A percentile compares a stretch with the other conserved stretches of the same genome.
phyloP scores from a whole-genome alignment of 2,888 invertebrate species.

The Quadroppia sp. region DNA sequence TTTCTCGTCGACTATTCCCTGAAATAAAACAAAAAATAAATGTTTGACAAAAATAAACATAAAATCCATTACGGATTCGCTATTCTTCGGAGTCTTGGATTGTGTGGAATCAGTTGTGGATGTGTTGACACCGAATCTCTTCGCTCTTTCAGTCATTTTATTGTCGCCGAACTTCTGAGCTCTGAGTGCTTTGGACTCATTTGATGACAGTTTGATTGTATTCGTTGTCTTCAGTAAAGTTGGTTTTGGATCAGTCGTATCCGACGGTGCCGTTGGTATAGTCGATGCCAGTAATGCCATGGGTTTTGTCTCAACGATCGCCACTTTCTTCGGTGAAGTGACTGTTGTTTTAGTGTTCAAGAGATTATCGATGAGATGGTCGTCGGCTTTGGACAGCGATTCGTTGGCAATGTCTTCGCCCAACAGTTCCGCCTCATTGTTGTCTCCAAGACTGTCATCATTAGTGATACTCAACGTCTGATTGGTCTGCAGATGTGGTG shows the following conservation, averaged over 20 bases:
- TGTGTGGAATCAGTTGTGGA: background rate
- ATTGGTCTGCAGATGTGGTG: background rate
- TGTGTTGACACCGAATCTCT: conserved; percentile 29
- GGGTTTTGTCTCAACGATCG: too few species aligned
- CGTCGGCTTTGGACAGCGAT: background rate
- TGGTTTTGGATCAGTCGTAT: background rate
- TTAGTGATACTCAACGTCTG: too few species aligned
- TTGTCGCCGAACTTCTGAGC: conserved; percentile 36
- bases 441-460: background rate
- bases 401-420: background rate
- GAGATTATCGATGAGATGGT: background rate
- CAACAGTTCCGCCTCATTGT: background rate
- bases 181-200: conserved; percentile 26
- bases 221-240: background rate
- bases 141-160: conserved; percentile 33
- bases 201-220: conserved; percentile 1
- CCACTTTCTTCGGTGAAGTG: too few species aligned
- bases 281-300: too few species aligned
- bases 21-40: background rate
- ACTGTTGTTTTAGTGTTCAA: background rate
- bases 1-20: conserved; percentile 13
- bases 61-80: background rate
- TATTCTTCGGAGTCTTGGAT: background rate
- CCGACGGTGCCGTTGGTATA: too few species aligned
- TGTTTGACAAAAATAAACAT: background rate